Base-by-base conservation (phyloP, 2,888 invertebrate species). In the Cephus sareptanus region DNA sequence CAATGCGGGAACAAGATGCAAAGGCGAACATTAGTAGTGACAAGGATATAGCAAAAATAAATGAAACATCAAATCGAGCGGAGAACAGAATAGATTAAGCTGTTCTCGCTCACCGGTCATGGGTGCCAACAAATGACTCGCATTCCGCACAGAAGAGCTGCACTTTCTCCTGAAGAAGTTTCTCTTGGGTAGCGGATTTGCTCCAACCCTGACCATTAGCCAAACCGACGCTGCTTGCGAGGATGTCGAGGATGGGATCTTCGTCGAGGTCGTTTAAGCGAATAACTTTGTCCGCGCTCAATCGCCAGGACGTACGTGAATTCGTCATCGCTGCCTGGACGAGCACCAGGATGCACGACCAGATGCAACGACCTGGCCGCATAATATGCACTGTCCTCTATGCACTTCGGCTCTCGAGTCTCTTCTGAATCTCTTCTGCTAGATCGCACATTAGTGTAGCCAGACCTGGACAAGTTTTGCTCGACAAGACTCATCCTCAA, bases 281-380 rank as follows among this genome's bases (percentile, higher is more conserved):
- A 80, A 95, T 94, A 80, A 96, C 95, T 92, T 95, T 95, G 86
- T 96, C 96, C 76, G 94, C 92, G 90, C 95, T 96, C 80, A 97
- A 92, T 92, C 95, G 95, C 97, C 97, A 97, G 77, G 97, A 96
- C 31, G 96, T 96, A 85, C 96, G 94, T 69, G 97, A 96, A 92
- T 97, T 97, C 83, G 95, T 96, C 82, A 94, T 92, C 76, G 87
- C 88, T 30, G 90, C 88, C 80, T 91, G 91, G 56, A 56, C 56
- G 40, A 91, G 85, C 30, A 91, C 85, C 69, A 91, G 82, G 79
- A 91, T 88, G 79, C 89, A 91, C 79, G 90, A 85, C 79, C 56
- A 56, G 56, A 56, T 56, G 56, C 56, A 56, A 56, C 56, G 56
- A 56, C 56, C 56, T 56, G 56, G 56, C 56, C 56, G 56, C 56